phyloP scores from a whole-genome alignment of 2,113 vertebrate species.

The Collichthys lucidus region DNA sequence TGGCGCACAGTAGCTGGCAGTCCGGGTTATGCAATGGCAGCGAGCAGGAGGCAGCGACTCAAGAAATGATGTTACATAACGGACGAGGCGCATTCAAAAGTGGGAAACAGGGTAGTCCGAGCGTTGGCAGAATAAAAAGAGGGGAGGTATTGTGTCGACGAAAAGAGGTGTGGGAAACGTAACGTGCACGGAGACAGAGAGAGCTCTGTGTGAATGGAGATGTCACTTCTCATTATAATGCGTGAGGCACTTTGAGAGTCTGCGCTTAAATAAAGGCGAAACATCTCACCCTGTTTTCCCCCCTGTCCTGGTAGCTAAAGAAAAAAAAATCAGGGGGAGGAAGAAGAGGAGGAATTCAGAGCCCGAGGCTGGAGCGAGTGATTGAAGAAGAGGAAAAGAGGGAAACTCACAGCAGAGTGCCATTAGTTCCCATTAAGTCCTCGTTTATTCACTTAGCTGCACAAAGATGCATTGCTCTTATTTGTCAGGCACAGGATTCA shows the following conservation, averaged over 20 bases:
- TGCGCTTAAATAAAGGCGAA: conserved; percentile 62
- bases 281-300: conserved; percentile 41
- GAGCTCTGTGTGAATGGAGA: conserved; percentile 73
- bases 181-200: conserved; percentile 61
- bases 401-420: conserved; percentile 36
- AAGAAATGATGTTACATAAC: conserved; percentile 81
- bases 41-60: conserved; percentile 63
- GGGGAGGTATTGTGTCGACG: conserved; percentile 56
- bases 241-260: conserved; percentile 70
- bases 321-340: not conserved
- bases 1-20: conserved; percentile 55
- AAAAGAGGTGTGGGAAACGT: conserved; percentile 69
- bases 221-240: conserved; percentile 76
- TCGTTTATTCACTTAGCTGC: conserved; percentile 63
- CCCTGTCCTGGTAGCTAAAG: conserved; percentile 8
- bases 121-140: conserved; percentile 28
- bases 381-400: conserved; percentile 42
- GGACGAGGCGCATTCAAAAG: conserved; percentile 72
- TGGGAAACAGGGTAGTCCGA: conserved; percentile 69
- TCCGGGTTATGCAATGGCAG: conserved; percentile 70
- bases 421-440: conserved; percentile 59
- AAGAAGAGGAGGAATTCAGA: conserved; percentile 43
- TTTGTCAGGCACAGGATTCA: conserved; percentile 39
- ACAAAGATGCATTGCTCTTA: conserved; percentile 45
- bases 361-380: conserved; percentile 45